Percentiles rank a stretch among this genome's conserved stretches.
phyloP scores from a whole-genome alignment of 2,888 invertebrate genomes.

The Caenorhabditis macrosperma region DNA sequence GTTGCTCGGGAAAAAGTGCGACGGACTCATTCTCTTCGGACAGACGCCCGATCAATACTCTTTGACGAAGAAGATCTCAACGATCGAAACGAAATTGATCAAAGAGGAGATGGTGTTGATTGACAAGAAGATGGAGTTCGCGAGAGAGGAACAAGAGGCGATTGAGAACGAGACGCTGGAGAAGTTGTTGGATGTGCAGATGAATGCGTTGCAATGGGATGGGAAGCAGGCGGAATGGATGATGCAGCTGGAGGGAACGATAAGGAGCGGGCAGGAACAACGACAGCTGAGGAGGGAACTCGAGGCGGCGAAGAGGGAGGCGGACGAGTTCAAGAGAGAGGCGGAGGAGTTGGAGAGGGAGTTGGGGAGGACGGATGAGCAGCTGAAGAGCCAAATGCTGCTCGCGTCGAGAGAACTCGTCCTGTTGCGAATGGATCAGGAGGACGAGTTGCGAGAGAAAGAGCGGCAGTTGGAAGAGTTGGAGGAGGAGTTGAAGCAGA shows the following conservation, averaged over 20 bases:
- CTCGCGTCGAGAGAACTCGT: not conserved
- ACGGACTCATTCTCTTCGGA: too few species aligned
- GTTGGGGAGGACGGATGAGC: not conserved
- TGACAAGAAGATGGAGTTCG: too few species aligned
- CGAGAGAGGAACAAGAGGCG: too few species aligned
- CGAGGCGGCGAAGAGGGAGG: not conserved
- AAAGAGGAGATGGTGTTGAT: too few species aligned
- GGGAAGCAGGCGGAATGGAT: not conserved
- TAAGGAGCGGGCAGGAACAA: not conserved
- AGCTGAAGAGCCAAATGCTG: not conserved
- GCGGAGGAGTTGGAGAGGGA: not conserved
- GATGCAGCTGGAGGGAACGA: not conserved
- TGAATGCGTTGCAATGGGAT: not conserved
- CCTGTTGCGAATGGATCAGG: not conserved
- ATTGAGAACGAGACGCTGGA: too few species aligned
- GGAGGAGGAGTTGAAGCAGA: too few species aligned
- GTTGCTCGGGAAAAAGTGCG: too few species aligned
- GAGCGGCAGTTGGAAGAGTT: not conserved
- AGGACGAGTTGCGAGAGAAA: not conserved
- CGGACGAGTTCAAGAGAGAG: not conserved
- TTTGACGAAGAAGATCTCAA: too few species aligned
- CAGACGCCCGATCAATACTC: too few species aligned
- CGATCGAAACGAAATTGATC: too few species aligned
- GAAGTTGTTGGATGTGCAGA: too few species aligned
- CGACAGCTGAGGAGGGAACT: not conserved